A percentile compares a stretch with the other conserved stretches of the same genome.
These are phyloP conservation scores for Acleris laterana DNA, from an alignment of 2,888 invertebrate genomes.

Conservation along the genomic window DNA sequence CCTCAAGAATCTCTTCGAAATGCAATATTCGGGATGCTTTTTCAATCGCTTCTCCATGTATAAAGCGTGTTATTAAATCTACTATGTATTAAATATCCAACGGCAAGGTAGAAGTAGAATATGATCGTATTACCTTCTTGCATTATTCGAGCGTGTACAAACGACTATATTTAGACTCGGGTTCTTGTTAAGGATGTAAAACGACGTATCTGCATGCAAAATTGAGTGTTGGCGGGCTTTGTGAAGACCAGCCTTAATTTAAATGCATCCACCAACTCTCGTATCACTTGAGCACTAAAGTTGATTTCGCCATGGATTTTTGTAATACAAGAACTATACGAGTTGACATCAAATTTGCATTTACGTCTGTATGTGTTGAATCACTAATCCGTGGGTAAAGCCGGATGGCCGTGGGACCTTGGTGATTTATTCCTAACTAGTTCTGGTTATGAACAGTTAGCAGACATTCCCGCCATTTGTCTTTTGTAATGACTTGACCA, in stretches of 20 bases:
- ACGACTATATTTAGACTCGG: conserved; percentile 13
- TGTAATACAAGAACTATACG: conserved; percentile 4
- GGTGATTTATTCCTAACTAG: conserved; percentile 7
- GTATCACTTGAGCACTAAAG: not conserved
- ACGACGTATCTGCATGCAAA: conserved; percentile 20
- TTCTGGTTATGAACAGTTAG: not conserved
- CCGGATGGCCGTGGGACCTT: conserved; percentile 18
- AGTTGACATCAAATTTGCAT: conserved; percentile 26
- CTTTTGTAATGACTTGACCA: too few relatives aligned
- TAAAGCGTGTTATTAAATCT: too few relatives aligned
- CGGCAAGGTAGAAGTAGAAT: too few relatives aligned
- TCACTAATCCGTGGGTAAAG: conserved; percentile 21
- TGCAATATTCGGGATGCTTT: too few relatives aligned
- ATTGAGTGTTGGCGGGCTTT: not conserved
- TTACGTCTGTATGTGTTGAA: conserved; percentile 16
- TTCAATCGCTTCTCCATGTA: too few relatives aligned
- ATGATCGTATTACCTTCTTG: not conserved
- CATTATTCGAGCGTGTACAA: not conserved
- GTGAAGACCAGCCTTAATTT: not conserved
- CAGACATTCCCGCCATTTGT: too few relatives aligned
- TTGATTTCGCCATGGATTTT: not conserved
- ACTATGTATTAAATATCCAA: too few relatives aligned
- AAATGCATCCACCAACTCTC: not conserved
- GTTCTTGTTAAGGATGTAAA: conserved; percentile 16
- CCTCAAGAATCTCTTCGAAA: too few relatives aligned